Conservation (phyloP, 2,113 vertebrate species). For the Arvicanthis niloticus region DNA sequence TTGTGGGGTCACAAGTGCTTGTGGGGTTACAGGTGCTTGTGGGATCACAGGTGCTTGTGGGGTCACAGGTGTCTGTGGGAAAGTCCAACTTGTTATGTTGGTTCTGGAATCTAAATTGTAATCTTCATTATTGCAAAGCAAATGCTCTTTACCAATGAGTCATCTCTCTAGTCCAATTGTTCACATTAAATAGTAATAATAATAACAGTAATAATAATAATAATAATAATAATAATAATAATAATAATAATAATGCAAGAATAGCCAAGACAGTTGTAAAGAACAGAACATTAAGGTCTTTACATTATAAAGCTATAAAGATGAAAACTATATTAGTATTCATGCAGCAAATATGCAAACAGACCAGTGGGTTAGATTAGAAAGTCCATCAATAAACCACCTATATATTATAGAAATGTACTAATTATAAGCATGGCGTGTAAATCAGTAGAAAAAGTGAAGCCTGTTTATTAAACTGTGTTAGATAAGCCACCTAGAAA, state of each 20-base stretch:
- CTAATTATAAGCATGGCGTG: neutral
- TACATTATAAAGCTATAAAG: neutral
- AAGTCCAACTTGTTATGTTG: neutral
- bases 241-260: neutral
- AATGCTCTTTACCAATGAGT: neutral
- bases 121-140: no score
- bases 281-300: neutral
- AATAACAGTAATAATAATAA: neutral
- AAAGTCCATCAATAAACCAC: neutral
- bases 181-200: neutral
- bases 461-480: neutral
- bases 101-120: neutral
- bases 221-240: neutral
- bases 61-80: neutral
- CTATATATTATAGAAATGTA: slow-evolving; percentile 1
- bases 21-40: neutral
- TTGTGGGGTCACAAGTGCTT: neutral
- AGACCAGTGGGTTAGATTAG: neutral
- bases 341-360: neutral
- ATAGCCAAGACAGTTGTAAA: neutral
- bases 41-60: neutral
- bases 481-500: neutral
- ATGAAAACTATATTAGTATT: neutral
- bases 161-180: neutral
- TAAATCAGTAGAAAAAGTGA: neutral